These are phyloP conservation scores for Amphiduros pacificus DNA, from an alignment of 2,888 invertebrate species.

Conservation along the genomic window DNA sequence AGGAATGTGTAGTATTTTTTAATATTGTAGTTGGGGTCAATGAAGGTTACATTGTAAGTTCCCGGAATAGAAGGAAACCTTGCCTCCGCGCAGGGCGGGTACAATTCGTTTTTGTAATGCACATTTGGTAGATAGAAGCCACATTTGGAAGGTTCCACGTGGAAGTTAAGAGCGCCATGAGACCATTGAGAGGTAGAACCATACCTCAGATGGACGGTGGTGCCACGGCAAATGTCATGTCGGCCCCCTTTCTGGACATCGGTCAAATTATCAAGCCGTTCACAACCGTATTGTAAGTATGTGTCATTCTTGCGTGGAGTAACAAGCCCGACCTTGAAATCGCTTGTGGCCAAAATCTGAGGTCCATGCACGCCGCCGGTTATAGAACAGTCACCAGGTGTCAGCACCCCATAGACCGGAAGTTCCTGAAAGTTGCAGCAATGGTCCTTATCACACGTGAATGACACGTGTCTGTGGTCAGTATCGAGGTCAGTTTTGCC, in stretches of 20 bases:
- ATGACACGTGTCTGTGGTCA: no score
- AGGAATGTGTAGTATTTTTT: neutral
- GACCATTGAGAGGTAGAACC: neutral
- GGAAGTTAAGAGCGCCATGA: conserved; percentile 8
- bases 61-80: neutral
- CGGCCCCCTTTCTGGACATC: neutral
- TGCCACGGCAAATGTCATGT: conserved; percentile 6
- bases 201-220: neutral
- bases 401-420: conserved; percentile 3
- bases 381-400: neutral
- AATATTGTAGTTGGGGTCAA: neutral
- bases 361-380: neutral
- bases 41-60: neutral
- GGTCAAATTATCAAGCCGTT: neutral
- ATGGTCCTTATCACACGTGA: conserved; percentile 17
- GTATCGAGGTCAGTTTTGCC: no score
- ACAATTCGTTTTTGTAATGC: conserved; percentile 8
- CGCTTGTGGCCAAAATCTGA: neutral
- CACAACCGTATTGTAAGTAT: neutral
- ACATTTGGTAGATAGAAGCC: conserved; percentile 19
- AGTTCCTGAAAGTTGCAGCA: conserved; percentile 21
- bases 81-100: conserved; percentile 19
- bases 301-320: neutral
- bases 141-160: conserved; percentile 5
- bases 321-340: neutral